Evolutionary conservation across 2,113 vertebrate genomes (phyloP), one percentile per base, ranked within the genome.

Genomic region (Alectura lathami): DNA sequence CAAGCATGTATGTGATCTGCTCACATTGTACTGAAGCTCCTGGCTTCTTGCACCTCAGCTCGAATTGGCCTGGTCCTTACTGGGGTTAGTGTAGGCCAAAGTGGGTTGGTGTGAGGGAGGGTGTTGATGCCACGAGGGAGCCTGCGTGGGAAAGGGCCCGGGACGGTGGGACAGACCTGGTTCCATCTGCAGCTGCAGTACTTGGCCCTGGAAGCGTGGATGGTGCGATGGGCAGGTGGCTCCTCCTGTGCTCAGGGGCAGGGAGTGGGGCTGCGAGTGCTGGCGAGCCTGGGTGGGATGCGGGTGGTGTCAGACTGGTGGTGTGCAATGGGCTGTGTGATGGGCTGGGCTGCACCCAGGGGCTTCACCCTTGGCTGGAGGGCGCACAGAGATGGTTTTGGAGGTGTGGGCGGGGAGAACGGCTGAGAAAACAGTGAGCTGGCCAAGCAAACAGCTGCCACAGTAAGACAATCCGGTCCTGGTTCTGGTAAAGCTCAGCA

Each of bases 401-500:
- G 59, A 56, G 74, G 64, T 47, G 64, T 0, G 1, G 43, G 4
- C 40, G 32, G 56, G 36, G 69, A 68, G 60, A 85, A 30, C 0
- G 22, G 63, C 50, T 3, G 2, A 83, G 79, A 89, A 95, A 93
- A 94, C 72, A 93, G 60, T 81, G 76, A 93, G 88, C 47, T 94
- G 86, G 86, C 86, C 17, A 1, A 92, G 32, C 73, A 95, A 94
- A 94, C 76, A 93, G 91, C 47, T 0, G 8, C n/a, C 36, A 1
- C 4, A 54, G 83, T 4, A 64, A 68, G 94, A 95, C 86, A 88
- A 68, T 83, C 26, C 5, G 64, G 64, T 78, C 60, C 68, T 16
- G 4, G 6, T 88, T 80, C 94, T 90, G 80, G 68, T 91, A 88
- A 66, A 83, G 92, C 73, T 95, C 93, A 86, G 88, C 91, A 96